Base-by-base conservation (phyloP, 92 coral and sea anemone genomes). In the Plumapathes pennacea region DNA sequence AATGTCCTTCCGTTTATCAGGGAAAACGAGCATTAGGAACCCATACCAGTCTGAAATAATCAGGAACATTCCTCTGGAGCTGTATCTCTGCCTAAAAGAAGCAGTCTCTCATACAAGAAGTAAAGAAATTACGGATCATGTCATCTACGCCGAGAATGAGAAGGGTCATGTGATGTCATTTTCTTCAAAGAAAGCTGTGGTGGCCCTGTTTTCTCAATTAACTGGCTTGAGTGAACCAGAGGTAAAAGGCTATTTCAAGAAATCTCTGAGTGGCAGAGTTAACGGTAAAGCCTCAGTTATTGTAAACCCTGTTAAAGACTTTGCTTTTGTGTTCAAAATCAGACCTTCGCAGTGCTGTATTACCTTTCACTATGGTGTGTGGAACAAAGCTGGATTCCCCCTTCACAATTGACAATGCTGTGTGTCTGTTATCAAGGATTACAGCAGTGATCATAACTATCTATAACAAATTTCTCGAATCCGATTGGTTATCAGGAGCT, bases 361-460 rank as follows among this genome's bases (percentile, higher is more conserved):
- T 82, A 52, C 60, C 15, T 82, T 76, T 48, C 82, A 68, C 33
- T 82, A 82, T 82, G 89, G 89, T 24, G 72, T 76, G 49, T 76
- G 89, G 79, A 82, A 82, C 78, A 69, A 81, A 62, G 63, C 77
- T 56, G 82, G 88, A 39, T 81, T 56, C 48, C 71, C 81, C 17
- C 74, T 72, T 2, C 81, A 80, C 54, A 32, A 80, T 51, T 33
- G 17, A 65, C 25, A 50, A 45, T 21, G 19, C n/a, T n/a, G n/a
- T n/a, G n/a, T n/a, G n/a, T n/a, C n/a, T n/a, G n/a, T n/a, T n/a
- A n/a, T n/a, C n/a, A n/a, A n/a, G n/a, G n/a, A n/a, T n/a, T n/a
- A n/a, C n/a, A n/a, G n/a, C n/a, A n/a, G n/a, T n/a, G n/a, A n/a
- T n/a, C n/a, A n/a, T n/a, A n/a, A n/a, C n/a, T n/a, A n/a, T n/a